Evolutionary conservation across 2,888 invertebrate genomes (phyloP).

Genomic region (Leptopilina drosophilae): DNA sequence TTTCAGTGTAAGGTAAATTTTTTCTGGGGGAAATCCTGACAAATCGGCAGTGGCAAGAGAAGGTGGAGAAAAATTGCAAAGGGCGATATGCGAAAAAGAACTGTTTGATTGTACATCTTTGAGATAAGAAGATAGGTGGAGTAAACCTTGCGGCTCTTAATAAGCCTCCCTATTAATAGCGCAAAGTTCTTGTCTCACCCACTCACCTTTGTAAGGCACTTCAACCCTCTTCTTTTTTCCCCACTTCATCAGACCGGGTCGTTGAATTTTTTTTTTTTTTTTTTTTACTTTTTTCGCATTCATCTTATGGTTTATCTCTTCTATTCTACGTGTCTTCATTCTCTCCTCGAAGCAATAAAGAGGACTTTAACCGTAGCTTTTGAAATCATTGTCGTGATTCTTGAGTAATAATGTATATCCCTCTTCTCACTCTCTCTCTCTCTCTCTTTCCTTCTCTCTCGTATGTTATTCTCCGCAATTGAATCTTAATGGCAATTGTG

Average conservation of each 20-base stretch:
- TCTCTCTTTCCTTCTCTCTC: not conserved
- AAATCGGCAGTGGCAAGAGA: not conserved
- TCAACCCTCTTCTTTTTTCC: slow-evolving; percentile 40
- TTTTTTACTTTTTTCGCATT: slow-evolving; percentile 20
- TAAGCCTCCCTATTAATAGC: slow-evolving; percentile 56
- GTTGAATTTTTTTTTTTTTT: slow-evolving; percentile 25
- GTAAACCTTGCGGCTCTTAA: slow-evolving; percentile 54
- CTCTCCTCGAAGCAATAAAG: slow-evolving; percentile 26
- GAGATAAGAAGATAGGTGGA: slow-evolving; percentile 15
- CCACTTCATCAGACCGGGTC: slow-evolving; percentile 36
- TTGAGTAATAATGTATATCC: slow-evolving; percentile 24
- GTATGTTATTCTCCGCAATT: not conserved
- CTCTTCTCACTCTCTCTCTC: not conserved
- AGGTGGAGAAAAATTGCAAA: not conserved
- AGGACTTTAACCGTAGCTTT: slow-evolving; percentile 32
- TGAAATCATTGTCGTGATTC: slow-evolving; percentile 36
- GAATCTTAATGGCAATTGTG: not conserved
- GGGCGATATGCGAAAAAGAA: not conserved
- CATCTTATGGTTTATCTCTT: slow-evolving; percentile 47
- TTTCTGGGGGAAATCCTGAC: no score
- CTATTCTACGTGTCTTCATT: slow-evolving; percentile 28
- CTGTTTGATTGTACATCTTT: not conserved
- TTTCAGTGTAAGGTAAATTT: no score
- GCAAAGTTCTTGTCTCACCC: slow-evolving; percentile 48
- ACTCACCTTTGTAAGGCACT: slow-evolving; percentile 43